Percentiles rank a stretch among this genome's conserved stretches.
Evolutionary conservation across 2,113 vertebrate species (phyloP).

Genomic region (Ictalurus furcatus): DNA sequence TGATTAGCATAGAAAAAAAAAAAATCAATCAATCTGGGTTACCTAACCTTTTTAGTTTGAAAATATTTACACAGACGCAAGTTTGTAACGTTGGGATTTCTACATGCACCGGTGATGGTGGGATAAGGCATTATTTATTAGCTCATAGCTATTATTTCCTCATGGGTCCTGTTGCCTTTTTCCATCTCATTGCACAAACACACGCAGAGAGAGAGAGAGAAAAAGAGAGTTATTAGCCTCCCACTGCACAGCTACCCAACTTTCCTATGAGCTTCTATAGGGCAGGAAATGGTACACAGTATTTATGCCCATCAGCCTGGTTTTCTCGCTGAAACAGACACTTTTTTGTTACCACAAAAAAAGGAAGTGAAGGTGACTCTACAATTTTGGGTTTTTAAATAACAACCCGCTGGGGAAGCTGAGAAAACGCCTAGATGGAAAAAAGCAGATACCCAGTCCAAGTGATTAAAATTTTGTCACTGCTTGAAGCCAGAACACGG

Average conservation of each 20-base stretch:
- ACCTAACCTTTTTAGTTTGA: neutral
- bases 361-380: neutral
- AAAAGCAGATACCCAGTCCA: neutral
- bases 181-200: neutral
- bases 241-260: neutral
- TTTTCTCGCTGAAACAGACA: neutral
- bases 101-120: neutral
- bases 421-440: neutral
- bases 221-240: neutral
- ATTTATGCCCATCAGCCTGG: neutral
- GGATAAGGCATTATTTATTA: neutral
- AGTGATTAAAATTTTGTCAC: neutral
- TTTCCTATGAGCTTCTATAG: neutral
- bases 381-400: neutral
- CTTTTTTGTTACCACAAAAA: neutral
- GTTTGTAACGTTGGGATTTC: neutral
- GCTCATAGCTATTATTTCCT: neutral
- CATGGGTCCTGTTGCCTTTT: neutral
- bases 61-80: neutral
- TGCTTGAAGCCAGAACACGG: neutral
- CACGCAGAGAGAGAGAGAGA: neutral
- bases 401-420: neutral
- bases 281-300: neutral
- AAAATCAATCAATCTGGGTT: too few relatives aligned
- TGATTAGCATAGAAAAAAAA: neutral